A percentile compares a stretch with the other conserved stretches of the same genome.
Evolutionary conservation across 1,140 invertebrate genomes (phyloP).

Genomic region (Nilaparvata lugens): DNA sequence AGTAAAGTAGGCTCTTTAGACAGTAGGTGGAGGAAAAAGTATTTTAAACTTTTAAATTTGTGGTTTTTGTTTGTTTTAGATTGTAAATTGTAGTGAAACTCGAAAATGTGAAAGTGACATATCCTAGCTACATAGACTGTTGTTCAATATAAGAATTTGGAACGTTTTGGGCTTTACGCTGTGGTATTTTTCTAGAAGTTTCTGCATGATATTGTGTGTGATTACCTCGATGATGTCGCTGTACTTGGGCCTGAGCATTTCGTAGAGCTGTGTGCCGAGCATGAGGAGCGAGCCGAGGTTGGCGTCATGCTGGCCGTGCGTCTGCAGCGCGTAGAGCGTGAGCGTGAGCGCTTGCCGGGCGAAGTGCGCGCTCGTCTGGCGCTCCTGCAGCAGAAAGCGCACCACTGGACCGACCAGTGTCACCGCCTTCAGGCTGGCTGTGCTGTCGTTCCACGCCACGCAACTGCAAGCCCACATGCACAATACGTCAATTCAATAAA

Average conservation of each 20-base stretch:
- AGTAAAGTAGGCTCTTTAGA: too few species aligned
- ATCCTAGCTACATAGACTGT: too few species aligned
- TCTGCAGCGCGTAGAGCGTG: constrained; percentile 61
- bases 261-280: constrained; percentile 64
- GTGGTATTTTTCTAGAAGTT: too few species aligned
- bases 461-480: constrained; percentile 46
- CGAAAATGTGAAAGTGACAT: too few species aligned
- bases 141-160: too few species aligned
- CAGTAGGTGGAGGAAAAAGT: too few species aligned
- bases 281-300: constrained; percentile 48
- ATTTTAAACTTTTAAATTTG: too few species aligned
- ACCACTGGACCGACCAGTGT: constrained; percentile 57
- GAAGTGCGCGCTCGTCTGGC: constrained; percentile 51
- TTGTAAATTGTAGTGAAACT: too few species aligned
- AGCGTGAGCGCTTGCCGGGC: constrained; percentile 59
- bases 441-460: constrained; percentile 79
- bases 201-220: too few species aligned
- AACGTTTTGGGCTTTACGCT: too few species aligned
- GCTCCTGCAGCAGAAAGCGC: constrained; percentile 45
- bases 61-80: too few species aligned
- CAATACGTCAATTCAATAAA: constrained; percentile 25
- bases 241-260: constrained; percentile 64
- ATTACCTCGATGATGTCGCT: constrained; percentile 48
- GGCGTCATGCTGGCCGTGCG: constrained; percentile 77
- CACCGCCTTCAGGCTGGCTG: constrained; percentile 63